Conservation (phyloP, 30 jellyfish, hydroid and myxozoan species). For the Euphysa ruthae region DNA sequence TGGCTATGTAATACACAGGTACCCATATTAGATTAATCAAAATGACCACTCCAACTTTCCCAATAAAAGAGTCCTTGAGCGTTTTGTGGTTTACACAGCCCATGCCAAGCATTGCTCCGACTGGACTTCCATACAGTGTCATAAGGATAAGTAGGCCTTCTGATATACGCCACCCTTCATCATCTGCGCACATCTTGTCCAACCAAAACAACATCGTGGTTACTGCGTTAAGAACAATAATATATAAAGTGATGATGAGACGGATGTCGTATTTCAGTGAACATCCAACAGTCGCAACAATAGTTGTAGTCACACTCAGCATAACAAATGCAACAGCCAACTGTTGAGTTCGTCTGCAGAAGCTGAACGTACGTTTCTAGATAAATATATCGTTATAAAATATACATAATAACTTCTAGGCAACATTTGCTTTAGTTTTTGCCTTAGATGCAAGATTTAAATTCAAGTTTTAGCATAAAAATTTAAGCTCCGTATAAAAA, state of each 20-base stretch:
- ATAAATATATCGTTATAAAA: no score
- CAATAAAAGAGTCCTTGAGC: not conserved
- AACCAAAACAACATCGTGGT: slow-evolving; percentile 23
- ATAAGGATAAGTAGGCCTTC: slow-evolving; percentile 8
- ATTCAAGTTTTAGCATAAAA: no score
- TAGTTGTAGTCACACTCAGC: not conserved
- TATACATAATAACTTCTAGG: no score
- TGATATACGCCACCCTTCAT: slow-evolving; percentile 1
- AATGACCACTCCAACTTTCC: not conserved
- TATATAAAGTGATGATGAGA: not conserved
- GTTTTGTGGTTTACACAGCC: slow-evolving; percentile 19
- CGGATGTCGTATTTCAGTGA: slow-evolving; percentile 7
- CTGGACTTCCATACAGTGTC: slow-evolving; percentile 29
- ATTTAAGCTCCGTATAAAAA: no score
- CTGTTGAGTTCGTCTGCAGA: no score
- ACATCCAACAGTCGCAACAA: slow-evolving; percentile 14
- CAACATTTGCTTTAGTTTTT: no score
- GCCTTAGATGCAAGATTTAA: no score
- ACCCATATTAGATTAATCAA: slow-evolving; percentile 21
- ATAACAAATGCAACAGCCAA: not conserved
- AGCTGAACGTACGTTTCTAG: no score
- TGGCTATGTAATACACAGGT: slow-evolving; percentile 12
- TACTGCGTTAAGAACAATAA: not conserved
- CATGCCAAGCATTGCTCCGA: slow-evolving; percentile 34
- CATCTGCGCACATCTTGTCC: slow-evolving; percentile 15